phyloP scores from a whole-genome alignment of 2,113 vertebrate species.

The Oncorhynchus clarkii region DNA sequence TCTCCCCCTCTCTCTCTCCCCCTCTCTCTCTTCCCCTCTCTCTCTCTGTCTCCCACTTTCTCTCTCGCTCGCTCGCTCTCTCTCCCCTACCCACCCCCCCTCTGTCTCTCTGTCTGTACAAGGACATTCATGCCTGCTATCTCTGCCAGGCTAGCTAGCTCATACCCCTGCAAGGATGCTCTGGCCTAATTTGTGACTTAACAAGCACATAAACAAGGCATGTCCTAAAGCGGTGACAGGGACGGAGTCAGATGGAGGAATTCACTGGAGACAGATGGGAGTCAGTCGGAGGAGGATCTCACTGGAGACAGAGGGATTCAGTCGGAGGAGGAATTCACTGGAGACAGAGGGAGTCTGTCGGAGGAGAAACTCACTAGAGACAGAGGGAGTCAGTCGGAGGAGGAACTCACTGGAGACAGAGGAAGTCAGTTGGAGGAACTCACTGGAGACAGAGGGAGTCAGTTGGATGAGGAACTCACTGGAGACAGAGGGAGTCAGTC shows the following conservation, averaged over 20 bases:
- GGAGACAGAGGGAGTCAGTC: background rate
- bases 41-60: too few relatives aligned
- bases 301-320: too few relatives aligned
- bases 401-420: too few relatives aligned
- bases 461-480: conserved; percentile 7
- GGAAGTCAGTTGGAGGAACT: conserved; percentile 10
- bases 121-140: conserved; percentile 44
- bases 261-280: conserved; percentile 25
- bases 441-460: conserved; percentile 20
- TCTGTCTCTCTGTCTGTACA: conserved; percentile 19
- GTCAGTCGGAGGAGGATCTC: background rate
- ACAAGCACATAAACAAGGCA: conserved; percentile 67
- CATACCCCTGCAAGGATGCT: conserved; percentile 64
- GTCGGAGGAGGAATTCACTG: conserved; percentile 31
- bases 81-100: background rate
- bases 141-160: conserved; percentile 42
- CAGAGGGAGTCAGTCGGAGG: background rate
- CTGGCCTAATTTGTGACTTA: conserved; percentile 72
- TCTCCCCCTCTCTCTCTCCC: too few relatives aligned
- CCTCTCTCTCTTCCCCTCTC: too few relatives aligned
- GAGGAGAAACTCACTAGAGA: background rate
- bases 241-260: conserved; percentile 14
- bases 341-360: background rate
- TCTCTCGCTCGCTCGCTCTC: too few relatives aligned
- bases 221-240: conserved; percentile 42